phyloP scores from a whole-genome alignment of 2,888 invertebrate genomes.

The Achlya flavicornis region DNA sequence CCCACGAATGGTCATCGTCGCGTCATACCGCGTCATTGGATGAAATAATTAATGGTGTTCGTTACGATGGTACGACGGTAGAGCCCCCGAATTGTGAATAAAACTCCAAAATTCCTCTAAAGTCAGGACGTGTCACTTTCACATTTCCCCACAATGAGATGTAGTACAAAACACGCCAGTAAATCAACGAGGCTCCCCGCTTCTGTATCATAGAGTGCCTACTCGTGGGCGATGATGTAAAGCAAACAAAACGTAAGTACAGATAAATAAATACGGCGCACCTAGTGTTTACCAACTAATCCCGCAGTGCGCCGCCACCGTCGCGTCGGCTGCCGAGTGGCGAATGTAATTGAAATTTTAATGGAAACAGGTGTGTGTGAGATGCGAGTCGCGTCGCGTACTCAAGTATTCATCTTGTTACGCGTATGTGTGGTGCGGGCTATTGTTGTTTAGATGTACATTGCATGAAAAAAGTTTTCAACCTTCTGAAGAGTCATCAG shows the following conservation, averaged over 20 bases:
- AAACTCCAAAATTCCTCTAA: not conserved
- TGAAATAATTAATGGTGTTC: too few species aligned
- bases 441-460: conserved; percentile 21
- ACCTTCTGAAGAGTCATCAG: not conserved
- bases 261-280: conserved; percentile 31
- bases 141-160: not conserved
- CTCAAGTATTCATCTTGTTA: conserved; percentile 8
- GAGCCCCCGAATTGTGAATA: not conserved
- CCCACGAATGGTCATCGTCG: too few species aligned
- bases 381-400: conserved; percentile 5
- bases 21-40: too few species aligned
- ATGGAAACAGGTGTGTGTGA: conserved; percentile 60
- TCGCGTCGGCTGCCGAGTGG: conserved; percentile 10
- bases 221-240: conserved; percentile 25
- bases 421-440: conserved; percentile 14
- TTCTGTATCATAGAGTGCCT: conserved; percentile 2
- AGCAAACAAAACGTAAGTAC: conserved; percentile 26
- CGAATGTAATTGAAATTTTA: conserved; percentile 64
- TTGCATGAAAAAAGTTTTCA: not conserved
- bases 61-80: too few species aligned
- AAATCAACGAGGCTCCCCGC: conserved; percentile 8
- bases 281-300: conserved; percentile 38
- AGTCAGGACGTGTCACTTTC: not conserved
- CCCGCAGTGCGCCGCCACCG: conserved; percentile 18
- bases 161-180: conserved; percentile 5